A percentile compares a stretch with the other conserved stretches of the same genome.
Conservation (phyloP, 1,140 invertebrate genomes). For the Berghia stephanieae region DNA sequence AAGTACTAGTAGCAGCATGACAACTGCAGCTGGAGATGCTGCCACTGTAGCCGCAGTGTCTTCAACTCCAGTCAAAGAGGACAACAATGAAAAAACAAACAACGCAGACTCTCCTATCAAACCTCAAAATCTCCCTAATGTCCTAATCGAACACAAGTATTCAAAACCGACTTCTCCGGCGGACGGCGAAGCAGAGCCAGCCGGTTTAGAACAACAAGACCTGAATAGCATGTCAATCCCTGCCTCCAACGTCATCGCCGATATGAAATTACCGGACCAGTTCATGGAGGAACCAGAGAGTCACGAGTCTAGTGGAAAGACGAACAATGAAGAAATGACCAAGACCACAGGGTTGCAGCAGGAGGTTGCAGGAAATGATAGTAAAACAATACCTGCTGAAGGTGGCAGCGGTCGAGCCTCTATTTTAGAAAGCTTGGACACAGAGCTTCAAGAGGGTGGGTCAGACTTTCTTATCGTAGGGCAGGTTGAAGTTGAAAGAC, state of each 20-base stretch:
- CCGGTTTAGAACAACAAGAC: too few species aligned
- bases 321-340: background rate
- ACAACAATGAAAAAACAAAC: too few species aligned
- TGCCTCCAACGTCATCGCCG: slow-evolving; percentile 26
- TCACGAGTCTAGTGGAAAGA: background rate
- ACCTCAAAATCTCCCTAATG: background rate
- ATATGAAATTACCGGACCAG: slow-evolving; percentile 25
- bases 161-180: slow-evolving; percentile 16
- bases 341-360: background rate
- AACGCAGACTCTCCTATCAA: background rate
- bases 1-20: background rate
- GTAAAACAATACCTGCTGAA: too few species aligned
- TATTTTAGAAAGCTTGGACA: slow-evolving; percentile 17
- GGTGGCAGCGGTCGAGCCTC: background rate
- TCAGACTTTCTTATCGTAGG: slow-evolving; percentile 27
- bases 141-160: slow-evolving; percentile 27
- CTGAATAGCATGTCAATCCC: too few species aligned
- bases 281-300: slow-evolving; percentile 14
- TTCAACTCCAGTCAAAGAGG: background rate
- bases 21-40: background rate
- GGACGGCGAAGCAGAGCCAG: too few species aligned
- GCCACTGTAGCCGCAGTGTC: background rate
- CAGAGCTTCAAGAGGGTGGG: slow-evolving; percentile 24
- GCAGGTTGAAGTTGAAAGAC: slow-evolving; percentile 21
- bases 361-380: too few species aligned